Percentiles rank a stretch among this genome's conserved stretches.
Evolutionary conservation across 2,797 vertebrate genomes (phyloP).

Genomic region (Gobionotothen gibberifrons): DNA sequence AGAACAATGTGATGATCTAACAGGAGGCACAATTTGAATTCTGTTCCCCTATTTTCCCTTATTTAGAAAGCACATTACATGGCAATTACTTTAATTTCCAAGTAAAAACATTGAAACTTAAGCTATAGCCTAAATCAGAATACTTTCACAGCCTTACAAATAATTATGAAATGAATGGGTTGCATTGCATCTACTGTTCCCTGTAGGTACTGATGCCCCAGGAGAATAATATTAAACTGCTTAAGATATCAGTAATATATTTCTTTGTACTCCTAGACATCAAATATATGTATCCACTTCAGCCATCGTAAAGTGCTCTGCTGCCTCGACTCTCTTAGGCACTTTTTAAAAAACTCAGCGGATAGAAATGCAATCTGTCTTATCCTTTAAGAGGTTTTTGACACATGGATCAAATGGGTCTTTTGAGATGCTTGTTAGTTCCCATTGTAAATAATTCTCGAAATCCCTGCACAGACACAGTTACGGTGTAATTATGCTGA

Average conservation of each 20-base stretch:
- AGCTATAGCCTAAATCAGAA: neutral
- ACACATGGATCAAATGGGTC: conserved; percentile 30
- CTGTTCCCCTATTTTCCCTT: no score
- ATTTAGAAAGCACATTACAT: conserved; percentile 1
- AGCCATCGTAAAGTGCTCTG: neutral
- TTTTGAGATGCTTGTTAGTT: conserved; percentile 24
- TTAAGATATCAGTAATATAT: neutral
- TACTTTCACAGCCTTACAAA: neutral
- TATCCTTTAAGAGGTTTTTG: conserved; percentile 17
- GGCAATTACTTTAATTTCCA: neutral
- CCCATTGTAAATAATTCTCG: conserved; percentile 12
- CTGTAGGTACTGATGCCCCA: neutral
- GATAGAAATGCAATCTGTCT: conserved; percentile 15
- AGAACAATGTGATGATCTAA: neutral
- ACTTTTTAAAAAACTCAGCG: neutral
- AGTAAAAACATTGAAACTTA: neutral
- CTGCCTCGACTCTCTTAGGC: neutral
- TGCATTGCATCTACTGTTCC: neutral
- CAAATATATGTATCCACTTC: neutral
- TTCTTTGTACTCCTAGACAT: neutral
- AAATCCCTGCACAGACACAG: neutral
- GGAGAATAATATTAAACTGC: neutral
- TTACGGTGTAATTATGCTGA: conserved; percentile 11
- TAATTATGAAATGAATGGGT: neutral
- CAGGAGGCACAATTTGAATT: neutral